Base-by-base conservation (phyloP, 2,888 invertebrate species). In the Scaptodrosophila latifasciaeformis region DNA sequence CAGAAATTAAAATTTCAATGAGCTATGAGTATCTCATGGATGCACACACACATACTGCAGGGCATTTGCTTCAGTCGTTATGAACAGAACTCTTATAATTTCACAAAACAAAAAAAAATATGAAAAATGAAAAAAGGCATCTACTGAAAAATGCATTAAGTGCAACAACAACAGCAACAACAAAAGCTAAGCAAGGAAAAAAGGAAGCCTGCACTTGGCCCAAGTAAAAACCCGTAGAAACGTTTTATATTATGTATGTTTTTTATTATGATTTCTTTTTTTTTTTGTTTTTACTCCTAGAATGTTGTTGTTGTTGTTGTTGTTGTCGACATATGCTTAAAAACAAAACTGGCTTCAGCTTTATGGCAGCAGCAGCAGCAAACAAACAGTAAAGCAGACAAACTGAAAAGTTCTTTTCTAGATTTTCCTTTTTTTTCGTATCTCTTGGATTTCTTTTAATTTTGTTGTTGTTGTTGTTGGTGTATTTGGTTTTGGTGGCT, bases 121-220 rank as follows among this genome's bases (percentile, higher is more conserved):
- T 52, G 63, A 72, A 79, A 72, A 79, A 72, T 64, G 65, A 62
- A 78, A 71, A 64, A 49, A 65, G 69, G 70, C 62, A 79, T 71
- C 77, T 72, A 75, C 72, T 82, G 76, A 81, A 82, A 83, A 82
- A 81, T 83, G 82, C 79, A 83, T 82, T 80, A 81, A 80, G 76
- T 81, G 80, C 81, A 78, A 67, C 76, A 68, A 62, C 64, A 62
- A 52, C 67, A 63, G 55, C 61, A 63, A 55, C 53, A 60, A 54
- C 53, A 53, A n/a, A n/a, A n/a, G n/a, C n/a, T n/a, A n/a, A n/a
- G n/a, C n/a, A n/a, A n/a, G n/a, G n/a, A n/a, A 46, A 17, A 10
- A n/a, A 27, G 27, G 21, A 24, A 29, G 37, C 37, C 12, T 34
- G 12, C 34, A 34, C 34, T n/a, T n/a, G n/a, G n/a, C n/a, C 12